Evolutionary conservation across 1,140 invertebrate genomes (phyloP).

Genomic region (Heliconius himera): DNA sequence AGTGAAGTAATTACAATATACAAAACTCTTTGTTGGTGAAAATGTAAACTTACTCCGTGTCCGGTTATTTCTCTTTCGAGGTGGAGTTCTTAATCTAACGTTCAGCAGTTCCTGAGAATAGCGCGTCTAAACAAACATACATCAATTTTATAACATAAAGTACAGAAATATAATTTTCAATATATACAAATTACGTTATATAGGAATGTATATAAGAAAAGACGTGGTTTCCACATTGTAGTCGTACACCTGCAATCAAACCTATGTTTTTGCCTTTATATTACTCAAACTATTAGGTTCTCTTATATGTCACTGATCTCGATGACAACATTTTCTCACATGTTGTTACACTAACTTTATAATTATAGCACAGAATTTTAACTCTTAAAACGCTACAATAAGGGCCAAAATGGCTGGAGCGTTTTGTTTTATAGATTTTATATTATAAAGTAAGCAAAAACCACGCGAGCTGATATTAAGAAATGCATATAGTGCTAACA

Average conservation of each 20-base stretch:
- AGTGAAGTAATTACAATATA: too few relatives aligned
- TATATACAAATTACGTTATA: background rate
- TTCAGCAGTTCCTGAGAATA: too few relatives aligned
- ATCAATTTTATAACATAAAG: background rate
- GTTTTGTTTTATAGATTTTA: background rate
- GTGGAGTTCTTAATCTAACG: too few relatives aligned
- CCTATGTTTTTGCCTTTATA: constrained; percentile 21
- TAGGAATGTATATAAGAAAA: background rate
- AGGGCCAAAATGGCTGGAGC: background rate
- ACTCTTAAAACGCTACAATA: background rate
- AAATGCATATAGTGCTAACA: constrained; percentile 2
- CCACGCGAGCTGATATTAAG: background rate
- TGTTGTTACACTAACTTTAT: constrained; percentile 11
- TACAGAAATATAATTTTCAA: background rate
- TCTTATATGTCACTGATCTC: constrained; percentile 15
- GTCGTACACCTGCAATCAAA: background rate
- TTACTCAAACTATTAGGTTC: constrained; percentile 9
- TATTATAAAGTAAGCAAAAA: constrained; percentile 16
- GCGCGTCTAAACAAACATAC: too few relatives aligned
- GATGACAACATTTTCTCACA: constrained; percentile 30
- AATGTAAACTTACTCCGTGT: too few relatives aligned
- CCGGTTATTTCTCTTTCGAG: too few relatives aligned
- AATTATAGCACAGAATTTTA: constrained; percentile 2
- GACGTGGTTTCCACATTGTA: background rate
- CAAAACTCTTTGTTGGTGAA: too few relatives aligned